Evolutionary conservation across 2,888 invertebrate genomes (phyloP).

Genomic region (Halocaridina rubra): DNA sequence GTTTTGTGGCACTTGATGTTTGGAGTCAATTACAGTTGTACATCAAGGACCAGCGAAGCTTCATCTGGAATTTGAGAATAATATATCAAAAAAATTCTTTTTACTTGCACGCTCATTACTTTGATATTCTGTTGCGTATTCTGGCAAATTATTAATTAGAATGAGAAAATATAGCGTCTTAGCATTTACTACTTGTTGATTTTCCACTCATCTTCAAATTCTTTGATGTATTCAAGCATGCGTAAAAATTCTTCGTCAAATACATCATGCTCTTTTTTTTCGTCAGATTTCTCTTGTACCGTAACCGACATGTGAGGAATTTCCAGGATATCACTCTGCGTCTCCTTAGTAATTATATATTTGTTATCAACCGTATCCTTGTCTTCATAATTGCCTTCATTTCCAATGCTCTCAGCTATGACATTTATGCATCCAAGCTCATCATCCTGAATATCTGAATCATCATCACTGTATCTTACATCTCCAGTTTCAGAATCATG

Average conservation of each 20-base stretch:
- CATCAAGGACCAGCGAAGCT: no score
- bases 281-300: neutral
- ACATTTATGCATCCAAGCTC: no score
- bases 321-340: neutral
- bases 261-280: neutral
- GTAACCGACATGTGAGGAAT: neutral
- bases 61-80: no score
- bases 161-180: no score
- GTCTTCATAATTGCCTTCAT: neutral
- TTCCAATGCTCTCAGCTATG: neutral
- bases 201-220: no score
- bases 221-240: neutral
- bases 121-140: no score
- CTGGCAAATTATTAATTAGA: no score
- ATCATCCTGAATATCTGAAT: neutral
- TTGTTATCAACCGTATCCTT: neutral
- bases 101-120: no score
- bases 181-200: no score
- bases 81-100: no score
- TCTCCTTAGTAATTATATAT: neutral
- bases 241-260: neutral
- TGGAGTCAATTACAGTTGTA: no score
- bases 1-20: no score
- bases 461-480: conserved; percentile 2
- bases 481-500: neutral